These are phyloP conservation scores for Amiota communis DNA, from an alignment of 2,888 invertebrate genomes.

Conservation along the genomic window DNA sequence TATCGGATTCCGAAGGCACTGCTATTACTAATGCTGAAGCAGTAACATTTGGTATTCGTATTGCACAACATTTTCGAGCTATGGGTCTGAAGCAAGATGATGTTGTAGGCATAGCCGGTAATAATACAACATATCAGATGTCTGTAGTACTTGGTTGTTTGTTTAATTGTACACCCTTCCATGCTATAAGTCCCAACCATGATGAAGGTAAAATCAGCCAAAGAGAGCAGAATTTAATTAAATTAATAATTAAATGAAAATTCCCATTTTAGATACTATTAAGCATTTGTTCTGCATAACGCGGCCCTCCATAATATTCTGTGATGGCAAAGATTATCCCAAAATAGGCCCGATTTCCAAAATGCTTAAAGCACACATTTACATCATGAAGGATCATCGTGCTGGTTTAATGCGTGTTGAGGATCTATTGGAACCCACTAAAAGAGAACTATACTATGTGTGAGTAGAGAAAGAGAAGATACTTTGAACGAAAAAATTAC, in stretches of 20 bases:
- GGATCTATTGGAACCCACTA: conserved; percentile 63
- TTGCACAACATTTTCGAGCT: conserved; percentile 64
- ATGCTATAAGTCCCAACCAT: conserved; percentile 65
- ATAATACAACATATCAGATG: conserved; percentile 66
- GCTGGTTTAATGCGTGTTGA: conserved; percentile 58
- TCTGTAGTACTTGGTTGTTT: conserved; percentile 67
- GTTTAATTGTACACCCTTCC: conserved; percentile 67
- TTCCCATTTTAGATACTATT: conserved; percentile 49
- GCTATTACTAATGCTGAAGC: conserved; percentile 66
- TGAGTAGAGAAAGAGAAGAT: conserved; percentile 47
- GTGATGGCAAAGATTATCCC: conserved; percentile 63
- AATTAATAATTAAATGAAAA: neutral
- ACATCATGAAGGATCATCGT: conserved; percentile 60
- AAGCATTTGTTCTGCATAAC: conserved; percentile 66
- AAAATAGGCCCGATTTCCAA: conserved; percentile 57
- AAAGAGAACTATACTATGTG: conserved; percentile 59
- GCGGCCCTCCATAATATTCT: conserved; percentile 69
- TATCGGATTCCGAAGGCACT: conserved; percentile 66
- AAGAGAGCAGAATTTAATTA: too few species aligned
- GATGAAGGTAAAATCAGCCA: conserved; percentile 54
- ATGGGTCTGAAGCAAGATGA: conserved; percentile 65
- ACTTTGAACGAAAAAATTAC: neutral
- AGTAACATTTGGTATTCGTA: conserved; percentile 64
- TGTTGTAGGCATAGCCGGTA: conserved; percentile 67
- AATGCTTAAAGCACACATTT: conserved; percentile 59